These are phyloP conservation scores for Oenanthe melanoleuca DNA, from an alignment of 2,113 vertebrate genomes.

Conservation along the genomic window DNA sequence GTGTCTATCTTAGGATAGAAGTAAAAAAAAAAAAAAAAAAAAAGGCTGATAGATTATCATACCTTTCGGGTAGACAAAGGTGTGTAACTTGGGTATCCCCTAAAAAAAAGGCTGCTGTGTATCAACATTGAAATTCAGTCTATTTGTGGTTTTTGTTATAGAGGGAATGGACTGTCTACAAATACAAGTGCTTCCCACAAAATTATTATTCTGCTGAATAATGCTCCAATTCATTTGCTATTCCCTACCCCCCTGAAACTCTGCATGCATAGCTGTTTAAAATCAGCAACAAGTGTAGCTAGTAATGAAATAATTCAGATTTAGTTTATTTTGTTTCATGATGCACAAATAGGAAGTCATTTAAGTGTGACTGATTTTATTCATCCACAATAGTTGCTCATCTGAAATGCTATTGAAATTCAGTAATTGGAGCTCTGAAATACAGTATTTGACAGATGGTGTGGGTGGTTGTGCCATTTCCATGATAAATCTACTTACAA, in stretches of 20 bases:
- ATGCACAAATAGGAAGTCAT: constrained; percentile 51
- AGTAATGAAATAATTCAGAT: constrained; percentile 46
- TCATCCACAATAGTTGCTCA: constrained; percentile 26
- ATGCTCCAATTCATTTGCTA: neutral
- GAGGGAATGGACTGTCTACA: neutral
- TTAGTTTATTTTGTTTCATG: constrained; percentile 36
- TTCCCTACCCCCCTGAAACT: neutral
- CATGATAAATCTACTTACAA: constrained; percentile 52
- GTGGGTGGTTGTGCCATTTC: constrained; percentile 49
- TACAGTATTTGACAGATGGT: constrained; percentile 44
- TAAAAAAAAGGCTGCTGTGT: neutral
- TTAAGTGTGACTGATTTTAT: constrained; percentile 48
- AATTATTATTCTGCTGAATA: constrained; percentile 32
- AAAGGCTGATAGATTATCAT: neutral
- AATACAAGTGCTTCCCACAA: neutral
- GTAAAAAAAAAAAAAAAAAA: neutral
- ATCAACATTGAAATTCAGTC: neutral
- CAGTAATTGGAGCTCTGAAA: constrained; percentile 52
- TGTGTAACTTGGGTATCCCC: neutral
- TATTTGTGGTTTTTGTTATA: neutral
- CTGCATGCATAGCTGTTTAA: neutral
- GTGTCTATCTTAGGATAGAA: neutral
- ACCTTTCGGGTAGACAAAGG: neutral
- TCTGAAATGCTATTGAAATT: constrained; percentile 52
- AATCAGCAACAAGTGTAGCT: neutral